Percentiles rank a stretch among this genome's conserved stretches.
phyloP scores from a whole-genome alignment of 2,113 vertebrate species.

The Hyla sarda region DNA sequence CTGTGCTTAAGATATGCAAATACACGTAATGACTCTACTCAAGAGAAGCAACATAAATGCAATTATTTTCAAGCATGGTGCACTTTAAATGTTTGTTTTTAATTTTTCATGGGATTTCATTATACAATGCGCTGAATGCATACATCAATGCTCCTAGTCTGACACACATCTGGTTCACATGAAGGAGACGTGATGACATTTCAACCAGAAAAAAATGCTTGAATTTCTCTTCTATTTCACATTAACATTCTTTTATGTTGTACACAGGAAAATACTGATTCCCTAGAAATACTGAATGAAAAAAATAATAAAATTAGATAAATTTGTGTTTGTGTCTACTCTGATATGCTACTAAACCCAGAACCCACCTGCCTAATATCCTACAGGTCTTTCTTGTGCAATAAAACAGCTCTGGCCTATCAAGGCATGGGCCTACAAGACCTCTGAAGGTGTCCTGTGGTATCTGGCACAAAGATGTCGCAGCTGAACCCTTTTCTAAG shows the following conservation, averaged over 20 bases:
- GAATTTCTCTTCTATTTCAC: constrained; percentile 65
- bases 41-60: constrained; percentile 59
- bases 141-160: constrained; percentile 63
- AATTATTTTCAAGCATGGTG: constrained; percentile 62
- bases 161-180: constrained; percentile 71
- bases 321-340: no score
- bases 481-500: no score
- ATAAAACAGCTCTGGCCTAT: no score
- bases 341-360: no score
- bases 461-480: no score
- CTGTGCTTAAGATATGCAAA: constrained; percentile 45
- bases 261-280: constrained; percentile 61
- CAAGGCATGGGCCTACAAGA: no score
- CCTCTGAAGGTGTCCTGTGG: no score
- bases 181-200: constrained; percentile 65
- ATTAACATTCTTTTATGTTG: constrained; percentile 61
- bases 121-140: constrained; percentile 71
- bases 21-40: constrained; percentile 43
- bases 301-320: neutral
- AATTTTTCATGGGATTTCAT: constrained; percentile 69
- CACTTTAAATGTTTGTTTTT: constrained; percentile 67
- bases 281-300: neutral
- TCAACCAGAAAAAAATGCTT: constrained; percentile 67
- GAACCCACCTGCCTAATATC: no score
- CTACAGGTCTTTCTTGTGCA: no score